phyloP scores from a whole-genome alignment of 2,113 vertebrate species.

The Lamprologus callipterus region DNA sequence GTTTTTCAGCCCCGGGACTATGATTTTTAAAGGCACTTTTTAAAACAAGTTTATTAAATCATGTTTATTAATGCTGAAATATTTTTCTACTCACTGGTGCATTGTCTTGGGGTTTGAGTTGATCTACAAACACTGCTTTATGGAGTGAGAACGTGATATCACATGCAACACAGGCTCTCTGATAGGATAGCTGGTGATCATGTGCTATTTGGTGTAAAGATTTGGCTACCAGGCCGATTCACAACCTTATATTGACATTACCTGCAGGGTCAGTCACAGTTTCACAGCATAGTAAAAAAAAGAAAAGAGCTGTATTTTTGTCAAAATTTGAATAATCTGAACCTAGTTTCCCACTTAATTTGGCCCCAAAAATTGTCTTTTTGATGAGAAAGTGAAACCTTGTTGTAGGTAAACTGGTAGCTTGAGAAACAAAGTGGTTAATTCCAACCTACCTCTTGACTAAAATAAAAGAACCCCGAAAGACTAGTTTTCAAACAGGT shows the following conservation, averaged over 20 bases:
- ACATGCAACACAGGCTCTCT: neutral
- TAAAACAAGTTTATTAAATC: neutral
- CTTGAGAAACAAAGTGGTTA: neutral
- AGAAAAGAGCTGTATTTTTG: neutral
- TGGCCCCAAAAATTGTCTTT: neutral
- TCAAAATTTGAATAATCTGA: neutral
- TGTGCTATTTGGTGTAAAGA: neutral
- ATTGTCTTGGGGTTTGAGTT: neutral
- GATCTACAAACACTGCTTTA: neutral
- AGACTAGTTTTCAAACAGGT: neutral
- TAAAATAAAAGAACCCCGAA: neutral
- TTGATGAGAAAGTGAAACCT: neutral
- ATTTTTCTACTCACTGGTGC: neutral
- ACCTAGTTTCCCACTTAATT: neutral
- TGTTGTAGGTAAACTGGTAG: neutral
- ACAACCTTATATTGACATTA: neutral
- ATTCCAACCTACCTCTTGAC: neutral
- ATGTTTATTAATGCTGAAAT: neutral
- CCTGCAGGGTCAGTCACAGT: neutral
- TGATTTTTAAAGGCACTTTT: neutral
- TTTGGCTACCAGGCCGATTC: neutral
- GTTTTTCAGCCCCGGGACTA: neutral
- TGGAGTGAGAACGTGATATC: fast-evolving
- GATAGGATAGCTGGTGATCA: neutral
- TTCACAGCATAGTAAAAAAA: neutral